These are phyloP conservation scores for Carcharodon carcharias DNA, from an alignment of 2,797 vertebrate species.

Conservation along the genomic window DNA sequence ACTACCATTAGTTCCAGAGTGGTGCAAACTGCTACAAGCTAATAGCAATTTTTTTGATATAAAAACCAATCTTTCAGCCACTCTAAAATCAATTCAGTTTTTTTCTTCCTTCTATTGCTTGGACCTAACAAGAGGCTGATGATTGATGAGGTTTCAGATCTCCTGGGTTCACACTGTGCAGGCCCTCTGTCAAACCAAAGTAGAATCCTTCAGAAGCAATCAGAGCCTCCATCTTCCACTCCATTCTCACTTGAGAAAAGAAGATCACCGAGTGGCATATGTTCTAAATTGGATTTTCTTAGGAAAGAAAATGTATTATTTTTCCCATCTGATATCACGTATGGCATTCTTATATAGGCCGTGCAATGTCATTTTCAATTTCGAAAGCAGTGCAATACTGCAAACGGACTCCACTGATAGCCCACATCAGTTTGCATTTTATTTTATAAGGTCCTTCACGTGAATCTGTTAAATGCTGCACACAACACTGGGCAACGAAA, in stretches of 20 bases:
- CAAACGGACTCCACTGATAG: not conserved
- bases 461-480: constrained; percentile 1
- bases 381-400: not conserved
- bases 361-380: constrained; percentile 23
- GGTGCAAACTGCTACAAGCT: constrained; percentile 28
- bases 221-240: not conserved
- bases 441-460: not conserved
- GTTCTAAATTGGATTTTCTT: constrained; percentile 36
- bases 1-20: constrained; percentile 29
- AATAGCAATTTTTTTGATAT: constrained; percentile 29
- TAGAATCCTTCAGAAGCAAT: constrained; percentile 30
- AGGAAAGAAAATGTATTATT: constrained; percentile 28
- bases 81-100: constrained; percentile 34
- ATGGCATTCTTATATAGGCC: not conserved
- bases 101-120: not conserved
- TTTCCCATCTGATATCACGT: constrained; percentile 19
- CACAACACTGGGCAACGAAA: not conserved
- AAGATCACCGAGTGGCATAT: not conserved
- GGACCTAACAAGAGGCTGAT: constrained; percentile 12
- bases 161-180: not conserved
- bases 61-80: constrained; percentile 35
- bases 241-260: constrained; percentile 19
- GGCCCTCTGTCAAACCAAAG: not conserved
- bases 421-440: constrained; percentile 10
- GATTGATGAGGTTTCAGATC: constrained; percentile 36